phyloP scores from a whole-genome alignment of 1,140 invertebrate genomes.

The Brachystomella parvula region DNA sequence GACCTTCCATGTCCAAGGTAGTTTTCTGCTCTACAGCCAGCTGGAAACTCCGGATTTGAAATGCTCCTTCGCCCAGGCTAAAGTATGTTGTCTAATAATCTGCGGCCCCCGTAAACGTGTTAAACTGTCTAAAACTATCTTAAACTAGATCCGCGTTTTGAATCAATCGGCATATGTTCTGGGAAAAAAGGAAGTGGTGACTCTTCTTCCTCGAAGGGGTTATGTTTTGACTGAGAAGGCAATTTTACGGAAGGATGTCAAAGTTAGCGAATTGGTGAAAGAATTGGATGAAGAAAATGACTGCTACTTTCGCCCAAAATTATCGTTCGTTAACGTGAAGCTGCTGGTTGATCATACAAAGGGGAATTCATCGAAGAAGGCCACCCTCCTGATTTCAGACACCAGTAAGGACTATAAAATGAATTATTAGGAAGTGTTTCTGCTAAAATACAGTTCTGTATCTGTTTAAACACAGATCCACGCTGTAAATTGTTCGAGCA shows the following conservation, averaged over 20 bases:
- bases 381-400: conserved; percentile 27
- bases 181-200: conserved; percentile 13
- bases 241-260: conserved; percentile 6
- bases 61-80: conserved; percentile 27
- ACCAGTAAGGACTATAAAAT: conserved; percentile 25
- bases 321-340: conserved; percentile 24
- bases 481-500: conserved; percentile 35
- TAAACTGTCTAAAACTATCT: not conserved
- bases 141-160: conserved; percentile 19
- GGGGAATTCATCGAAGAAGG: conserved; percentile 15
- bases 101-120: not conserved
- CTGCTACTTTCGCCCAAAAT: conserved; percentile 25
- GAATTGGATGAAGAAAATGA: conserved; percentile 17
- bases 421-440: not conserved
- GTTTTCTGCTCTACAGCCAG: conserved; percentile 29
- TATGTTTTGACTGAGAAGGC: conserved; percentile 18
- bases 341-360: conserved; percentile 33
- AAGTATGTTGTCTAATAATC: conserved; percentile 14
- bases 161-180: conserved; percentile 33
- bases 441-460: not conserved
- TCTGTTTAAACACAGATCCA: conserved; percentile 20
- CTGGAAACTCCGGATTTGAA: conserved; percentile 32
- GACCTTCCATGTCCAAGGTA: conserved; percentile 34
- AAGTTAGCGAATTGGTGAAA: conserved; percentile 23
- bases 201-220: conserved; percentile 24